phyloP scores from a whole-genome alignment of 2,113 vertebrate genomes.

The Candoia aspera region DNA sequence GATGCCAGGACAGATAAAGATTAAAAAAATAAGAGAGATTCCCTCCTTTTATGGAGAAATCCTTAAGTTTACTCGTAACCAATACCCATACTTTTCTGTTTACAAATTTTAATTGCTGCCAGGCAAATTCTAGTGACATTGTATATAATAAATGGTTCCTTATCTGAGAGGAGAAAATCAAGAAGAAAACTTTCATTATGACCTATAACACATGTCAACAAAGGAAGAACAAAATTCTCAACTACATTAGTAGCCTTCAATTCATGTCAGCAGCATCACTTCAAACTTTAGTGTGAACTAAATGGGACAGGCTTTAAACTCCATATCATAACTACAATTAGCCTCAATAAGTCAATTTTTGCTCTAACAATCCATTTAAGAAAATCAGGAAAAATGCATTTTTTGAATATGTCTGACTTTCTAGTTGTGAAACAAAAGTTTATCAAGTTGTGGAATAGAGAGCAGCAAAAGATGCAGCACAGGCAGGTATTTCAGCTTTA shows the following conservation, averaged over 20 bases:
- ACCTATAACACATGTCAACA: background rate
- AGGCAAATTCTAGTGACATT: background rate
- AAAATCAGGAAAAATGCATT: background rate
- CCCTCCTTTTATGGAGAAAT: background rate
- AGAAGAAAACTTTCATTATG: background rate
- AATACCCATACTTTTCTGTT: background rate
- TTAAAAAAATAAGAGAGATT: background rate
- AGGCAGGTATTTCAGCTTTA: background rate
- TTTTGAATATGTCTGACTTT: fast-evolving
- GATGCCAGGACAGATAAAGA: background rate
- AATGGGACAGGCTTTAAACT: background rate
- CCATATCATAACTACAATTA: background rate
- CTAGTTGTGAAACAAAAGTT: background rate
- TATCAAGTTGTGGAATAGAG: background rate
- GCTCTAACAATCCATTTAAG: fast-evolving
- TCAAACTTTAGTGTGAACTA: fast-evolving
- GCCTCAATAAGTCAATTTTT: background rate
- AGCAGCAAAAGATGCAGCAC: background rate
- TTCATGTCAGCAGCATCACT: background rate
- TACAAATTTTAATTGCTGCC: background rate
- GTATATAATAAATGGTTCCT: background rate
- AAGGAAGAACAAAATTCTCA: background rate
- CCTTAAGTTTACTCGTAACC: background rate
- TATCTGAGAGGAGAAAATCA: background rate
- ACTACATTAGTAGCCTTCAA: background rate